Percentiles rank a stretch among this genome's conserved stretches.
Evolutionary conservation across 2,797 vertebrate genomes (phyloP).

Genomic region (Sciurus carolinensis): DNA sequence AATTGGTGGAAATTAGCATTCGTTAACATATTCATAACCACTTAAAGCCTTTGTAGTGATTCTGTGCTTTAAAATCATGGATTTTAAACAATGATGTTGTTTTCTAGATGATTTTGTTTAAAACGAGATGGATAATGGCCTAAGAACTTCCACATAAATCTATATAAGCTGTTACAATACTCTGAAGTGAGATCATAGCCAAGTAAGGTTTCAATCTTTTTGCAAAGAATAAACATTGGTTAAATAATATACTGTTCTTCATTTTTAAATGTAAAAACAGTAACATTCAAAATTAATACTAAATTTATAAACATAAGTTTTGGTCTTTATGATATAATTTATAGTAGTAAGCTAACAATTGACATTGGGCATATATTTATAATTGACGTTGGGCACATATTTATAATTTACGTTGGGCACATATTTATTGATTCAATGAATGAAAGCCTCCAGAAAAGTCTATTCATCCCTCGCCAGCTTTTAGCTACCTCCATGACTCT

Average conservation of each 20-base stretch:
- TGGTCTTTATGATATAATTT: neutral
- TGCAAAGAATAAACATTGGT: neutral
- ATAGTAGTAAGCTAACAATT: neutral
- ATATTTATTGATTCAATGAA: neutral
- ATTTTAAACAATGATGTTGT: neutral
- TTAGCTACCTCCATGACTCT: neutral
- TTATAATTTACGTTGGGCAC: neutral
- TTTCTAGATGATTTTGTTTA: neutral
- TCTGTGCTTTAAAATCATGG: neutral
- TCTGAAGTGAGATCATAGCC: neutral
- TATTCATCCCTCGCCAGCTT: neutral
- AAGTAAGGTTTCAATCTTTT: neutral
- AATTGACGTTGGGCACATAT: neutral
- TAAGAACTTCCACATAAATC: neutral
- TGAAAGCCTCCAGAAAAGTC: neutral
- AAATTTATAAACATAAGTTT: neutral
- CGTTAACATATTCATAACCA: neutral
- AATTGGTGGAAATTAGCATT: neutral
- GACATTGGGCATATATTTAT: neutral
- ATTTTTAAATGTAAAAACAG: neutral
- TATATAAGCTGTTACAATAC: neutral
- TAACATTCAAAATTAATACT: neutral
- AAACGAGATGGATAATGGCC: neutral
- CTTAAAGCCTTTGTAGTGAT: neutral
- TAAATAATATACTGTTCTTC: neutral